phyloP scores from a whole-genome alignment of 1,140 invertebrate genomes.

The Cotesia typhae region DNA sequence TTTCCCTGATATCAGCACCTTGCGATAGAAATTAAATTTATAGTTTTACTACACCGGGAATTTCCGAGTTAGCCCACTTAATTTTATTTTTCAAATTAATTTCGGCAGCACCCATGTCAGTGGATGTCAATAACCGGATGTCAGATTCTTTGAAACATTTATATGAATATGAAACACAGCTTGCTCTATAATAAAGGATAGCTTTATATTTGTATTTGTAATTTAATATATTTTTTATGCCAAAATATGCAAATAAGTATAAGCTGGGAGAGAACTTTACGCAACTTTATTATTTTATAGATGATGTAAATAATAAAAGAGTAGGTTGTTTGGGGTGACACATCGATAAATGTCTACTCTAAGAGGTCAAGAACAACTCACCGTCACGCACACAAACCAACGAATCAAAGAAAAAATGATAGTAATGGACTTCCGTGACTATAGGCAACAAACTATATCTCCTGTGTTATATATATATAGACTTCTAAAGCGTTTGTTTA shows the following conservation, averaged over 20 bases:
- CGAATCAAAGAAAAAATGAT: constrained; percentile 22
- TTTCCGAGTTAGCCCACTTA: constrained; percentile 1
- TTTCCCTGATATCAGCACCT: constrained; percentile 39
- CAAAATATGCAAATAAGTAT: background rate
- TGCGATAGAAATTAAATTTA: constrained; percentile 13
- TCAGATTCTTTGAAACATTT: too few species aligned
- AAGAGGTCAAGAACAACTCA: constrained; percentile 37
- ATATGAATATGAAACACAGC: too few species aligned
- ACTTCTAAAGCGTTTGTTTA: background rate
- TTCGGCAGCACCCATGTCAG: background rate
- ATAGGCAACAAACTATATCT: constrained; percentile 24
- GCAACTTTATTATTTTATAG: constrained; percentile 12
- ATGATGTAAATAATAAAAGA: constrained; percentile 12
- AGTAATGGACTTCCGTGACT: constrained; percentile 37
- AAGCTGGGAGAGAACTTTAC: constrained; percentile 8
- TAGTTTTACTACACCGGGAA: constrained; percentile 20
- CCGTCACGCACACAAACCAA: constrained; percentile 25
- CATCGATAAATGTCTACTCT: constrained; percentile 28
- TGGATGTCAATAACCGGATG: too few species aligned
- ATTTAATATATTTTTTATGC: too few species aligned
- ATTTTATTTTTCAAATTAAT: background rate
- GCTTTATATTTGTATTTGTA: too few species aligned
- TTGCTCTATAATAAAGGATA: constrained; percentile 3
- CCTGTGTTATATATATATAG: constrained; percentile 15
- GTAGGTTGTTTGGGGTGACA: constrained; percentile 24